phyloP scores from a whole-genome alignment of 2,888 invertebrate species.

The Cerceris ruficornis region DNA sequence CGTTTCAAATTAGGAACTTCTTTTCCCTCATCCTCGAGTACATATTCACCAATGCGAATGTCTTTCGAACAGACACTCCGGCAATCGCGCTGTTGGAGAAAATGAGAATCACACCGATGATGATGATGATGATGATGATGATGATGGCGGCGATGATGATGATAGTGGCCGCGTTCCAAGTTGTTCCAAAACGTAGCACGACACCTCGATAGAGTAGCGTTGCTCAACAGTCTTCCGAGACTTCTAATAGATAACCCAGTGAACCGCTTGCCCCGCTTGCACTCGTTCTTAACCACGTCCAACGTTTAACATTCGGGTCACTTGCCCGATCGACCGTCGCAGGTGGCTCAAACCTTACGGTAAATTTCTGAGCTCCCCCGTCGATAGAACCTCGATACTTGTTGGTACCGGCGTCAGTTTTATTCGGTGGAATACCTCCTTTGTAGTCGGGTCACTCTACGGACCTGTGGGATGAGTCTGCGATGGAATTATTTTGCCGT shows the following conservation, averaged over 20 bases:
- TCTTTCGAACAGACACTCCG: not conserved
- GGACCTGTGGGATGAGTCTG: no score
- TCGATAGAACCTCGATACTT: slow-evolving; percentile 5
- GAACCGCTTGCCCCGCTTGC: slow-evolving; percentile 62
- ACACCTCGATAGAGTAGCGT: slow-evolving; percentile 29
- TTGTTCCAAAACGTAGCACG: slow-evolving; percentile 36
- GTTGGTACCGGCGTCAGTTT: not conserved
- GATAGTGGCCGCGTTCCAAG: slow-evolving; percentile 52
- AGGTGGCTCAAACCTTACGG: slow-evolving; percentile 52
- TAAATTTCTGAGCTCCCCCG: slow-evolving; percentile 44
- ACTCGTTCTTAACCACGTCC: slow-evolving; percentile 44
- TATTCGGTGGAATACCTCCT: not conserved
- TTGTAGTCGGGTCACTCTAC: not conserved
- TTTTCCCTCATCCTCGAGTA: not conserved
- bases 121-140: slow-evolving; percentile 28
- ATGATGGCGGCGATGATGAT: slow-evolving; percentile 36
- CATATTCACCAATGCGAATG: not conserved
- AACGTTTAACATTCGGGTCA: slow-evolving; percentile 61
- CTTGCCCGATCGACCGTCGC: slow-evolving; percentile 48
- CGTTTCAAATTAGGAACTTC: not conserved
- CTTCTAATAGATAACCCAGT: slow-evolving; percentile 71
- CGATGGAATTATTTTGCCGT: no score
- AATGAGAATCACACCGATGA: not conserved
- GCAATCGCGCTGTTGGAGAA: not conserved
- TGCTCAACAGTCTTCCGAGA: slow-evolving; percentile 52